These are phyloP conservation scores for Yponomeuta sedellus DNA, from an alignment of 2,888 invertebrate genomes.

Conservation along the genomic window DNA sequence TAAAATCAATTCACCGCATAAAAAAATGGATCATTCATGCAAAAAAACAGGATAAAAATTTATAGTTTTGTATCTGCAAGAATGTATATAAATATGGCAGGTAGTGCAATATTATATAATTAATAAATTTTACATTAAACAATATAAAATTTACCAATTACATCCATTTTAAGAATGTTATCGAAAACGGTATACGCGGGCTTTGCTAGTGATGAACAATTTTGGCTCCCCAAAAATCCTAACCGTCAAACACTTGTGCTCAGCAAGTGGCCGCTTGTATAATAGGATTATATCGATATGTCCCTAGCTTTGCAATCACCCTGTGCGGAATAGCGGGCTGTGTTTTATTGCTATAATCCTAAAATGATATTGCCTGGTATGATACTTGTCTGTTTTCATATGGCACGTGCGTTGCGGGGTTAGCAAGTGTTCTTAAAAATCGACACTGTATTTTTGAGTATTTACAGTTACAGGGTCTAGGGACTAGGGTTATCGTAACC, in stretches of 20 bases:
- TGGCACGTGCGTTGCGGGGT: not conserved
- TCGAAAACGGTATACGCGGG: too few relatives aligned
- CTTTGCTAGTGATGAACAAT: conserved; percentile 32
- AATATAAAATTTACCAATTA: too few relatives aligned
- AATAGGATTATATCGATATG: conserved; percentile 46
- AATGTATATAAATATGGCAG: too few relatives aligned
- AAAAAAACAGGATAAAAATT: too few relatives aligned
- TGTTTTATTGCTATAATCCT: conserved; percentile 8
- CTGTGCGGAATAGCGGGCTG: not conserved
- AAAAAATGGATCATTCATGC: too few relatives aligned
- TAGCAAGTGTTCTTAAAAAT: not conserved
- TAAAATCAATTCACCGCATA: too few relatives aligned
- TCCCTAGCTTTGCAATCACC: not conserved
- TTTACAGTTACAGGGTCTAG: too few relatives aligned
- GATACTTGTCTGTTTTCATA: conserved; percentile 6
- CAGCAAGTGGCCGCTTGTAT: conserved; percentile 48
- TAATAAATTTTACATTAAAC: too few relatives aligned
- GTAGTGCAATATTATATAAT: too few relatives aligned
- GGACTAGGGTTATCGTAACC: too few relatives aligned
- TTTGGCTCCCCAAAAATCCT: conserved; percentile 39
- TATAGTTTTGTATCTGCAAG: too few relatives aligned
- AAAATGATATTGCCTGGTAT: conserved; percentile 9
- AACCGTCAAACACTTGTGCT: conserved; percentile 62
- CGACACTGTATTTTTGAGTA: not conserved
- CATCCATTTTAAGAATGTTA: too few relatives aligned